phyloP scores from a whole-genome alignment of 2,888 invertebrate genomes.

The Blastobasis lacticolella region DNA sequence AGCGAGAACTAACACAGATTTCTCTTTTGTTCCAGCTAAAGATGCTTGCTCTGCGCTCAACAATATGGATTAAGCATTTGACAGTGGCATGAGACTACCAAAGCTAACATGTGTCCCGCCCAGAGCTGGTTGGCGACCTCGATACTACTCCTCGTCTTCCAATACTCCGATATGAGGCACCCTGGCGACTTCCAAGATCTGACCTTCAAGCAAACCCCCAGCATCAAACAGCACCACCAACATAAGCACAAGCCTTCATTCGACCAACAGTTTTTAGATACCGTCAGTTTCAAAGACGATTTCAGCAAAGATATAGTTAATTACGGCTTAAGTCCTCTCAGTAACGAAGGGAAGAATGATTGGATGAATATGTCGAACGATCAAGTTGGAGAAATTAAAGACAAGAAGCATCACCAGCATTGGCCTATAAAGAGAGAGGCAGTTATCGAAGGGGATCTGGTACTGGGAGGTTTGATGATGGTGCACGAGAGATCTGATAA shows the following conservation, averaged over 20 bases:
- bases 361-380: constrained; percentile 58
- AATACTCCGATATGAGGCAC: constrained; percentile 48
- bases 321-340: constrained; percentile 24
- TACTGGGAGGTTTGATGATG: constrained; percentile 95
- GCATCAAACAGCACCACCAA: constrained; percentile 44
- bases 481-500: constrained; percentile 92
- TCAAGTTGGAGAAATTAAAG: constrained; percentile 52
- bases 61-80: constrained; percentile 42
- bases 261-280: constrained; percentile 24
- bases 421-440: constrained; percentile 93
- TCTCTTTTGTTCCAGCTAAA: constrained; percentile 50
- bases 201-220: constrained; percentile 29
- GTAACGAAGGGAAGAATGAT: constrained; percentile 37
- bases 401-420: constrained; percentile 50
- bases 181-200: constrained; percentile 23
- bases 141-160: constrained; percentile 41
- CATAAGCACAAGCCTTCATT: constrained; percentile 49
- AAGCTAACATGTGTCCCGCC: constrained; percentile 48
- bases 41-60: constrained; percentile 33
- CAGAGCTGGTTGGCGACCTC: constrained; percentile 50
- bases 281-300: constrained; percentile 31
- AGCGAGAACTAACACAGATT: too few relatives aligned
- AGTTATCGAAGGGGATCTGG: constrained; percentile 89
- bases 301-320: constrained; percentile 32
- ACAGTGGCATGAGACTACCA: constrained; percentile 47